Evolutionary conservation across 2,113 vertebrate species (phyloP), one percentile per base, ranked within the genome.

Genomic region (Ceratotherium simum): DNA sequence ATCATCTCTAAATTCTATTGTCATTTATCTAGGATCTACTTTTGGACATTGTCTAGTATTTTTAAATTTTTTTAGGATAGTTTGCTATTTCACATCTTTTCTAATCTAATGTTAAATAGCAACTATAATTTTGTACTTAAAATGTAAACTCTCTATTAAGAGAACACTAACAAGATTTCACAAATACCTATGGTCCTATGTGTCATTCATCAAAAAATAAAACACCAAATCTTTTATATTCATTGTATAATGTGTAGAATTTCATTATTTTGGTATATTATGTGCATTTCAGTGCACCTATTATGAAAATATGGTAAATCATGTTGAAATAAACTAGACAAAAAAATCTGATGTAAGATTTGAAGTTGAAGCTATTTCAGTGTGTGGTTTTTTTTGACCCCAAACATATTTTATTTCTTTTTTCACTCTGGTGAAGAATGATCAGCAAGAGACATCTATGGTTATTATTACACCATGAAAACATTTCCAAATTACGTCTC

Each of bases 401-500:
- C 75, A 25, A 86, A 46, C 42, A 64, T 60, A 64, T 92, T 85
- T 60, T 93, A 31, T 84, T 96, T 98, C 36, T 42, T 75, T 16
- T 14, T 95, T 97, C 9, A 82, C 27, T 7, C 90, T 69, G 20
- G 14, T 85, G 51, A 92, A 76, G 46, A 89, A 93, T 64, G 84
- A 60, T 88, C 69, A 92, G 18, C 56, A 91, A 18, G 29, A 81
- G 27, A 21, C 95, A 54, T 48, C 33, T 86, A 29, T 78, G n/a
- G 8, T 70, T 95, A 92, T 72, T 76, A 78, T 75, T 39, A 85
- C 2, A 64, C 6, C 54, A 81, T 73, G 31, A 93, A 76, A 86
- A 72, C 23, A 81, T 96, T 96, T 94, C 36, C 36, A 93, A 95
- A 78, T 83, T 87, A 36, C 90, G 72, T 88, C 85, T 96, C 33